Conservation (phyloP, 2,888 invertebrate species). For the Scaptomyza caliginosa region DNA sequence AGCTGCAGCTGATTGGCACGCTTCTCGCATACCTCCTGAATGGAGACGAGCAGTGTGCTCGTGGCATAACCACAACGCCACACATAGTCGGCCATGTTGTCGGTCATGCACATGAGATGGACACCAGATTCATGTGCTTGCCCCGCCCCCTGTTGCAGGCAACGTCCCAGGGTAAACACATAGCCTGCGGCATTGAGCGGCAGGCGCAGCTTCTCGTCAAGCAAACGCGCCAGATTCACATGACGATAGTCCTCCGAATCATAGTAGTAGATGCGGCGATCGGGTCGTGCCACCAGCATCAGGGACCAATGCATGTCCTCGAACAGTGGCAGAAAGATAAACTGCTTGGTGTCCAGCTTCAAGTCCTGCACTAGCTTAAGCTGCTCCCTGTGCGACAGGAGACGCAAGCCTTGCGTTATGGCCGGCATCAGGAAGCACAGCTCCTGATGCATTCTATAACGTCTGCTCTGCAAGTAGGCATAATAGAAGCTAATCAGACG, state of each 20-base stretch:
- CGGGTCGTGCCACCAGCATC: conserved; percentile 52
- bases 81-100: conserved; percentile 51
- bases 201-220: conserved; percentile 12
- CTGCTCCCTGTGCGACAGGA: conserved; percentile 4
- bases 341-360: conserved; percentile 27
- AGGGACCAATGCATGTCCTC: conserved; percentile 47
- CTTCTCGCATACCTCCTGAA: conserved; percentile 38
- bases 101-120: conserved; percentile 57
- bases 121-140: conserved; percentile 41
- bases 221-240: conserved; percentile 18
- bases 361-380: conserved; percentile 7
- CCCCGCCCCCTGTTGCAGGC: conserved; percentile 34
- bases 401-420: conserved; percentile 7
- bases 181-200: conserved; percentile 28
- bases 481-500: conserved; percentile 49
- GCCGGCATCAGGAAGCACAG: conserved; percentile 42
- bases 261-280: conserved; percentile 41
- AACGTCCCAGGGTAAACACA: conserved; percentile 33
- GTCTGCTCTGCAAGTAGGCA: conserved; percentile 39
- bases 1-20: conserved; percentile 39
- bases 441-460: conserved; percentile 32
- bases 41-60: conserved; percentile 50
- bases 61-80: conserved; percentile 55
- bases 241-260: conserved; percentile 50
- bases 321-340: conserved; percentile 45